Base-by-base conservation (phyloP, 2,113 vertebrate species). In the Gnathonemus longibarbis region DNA sequence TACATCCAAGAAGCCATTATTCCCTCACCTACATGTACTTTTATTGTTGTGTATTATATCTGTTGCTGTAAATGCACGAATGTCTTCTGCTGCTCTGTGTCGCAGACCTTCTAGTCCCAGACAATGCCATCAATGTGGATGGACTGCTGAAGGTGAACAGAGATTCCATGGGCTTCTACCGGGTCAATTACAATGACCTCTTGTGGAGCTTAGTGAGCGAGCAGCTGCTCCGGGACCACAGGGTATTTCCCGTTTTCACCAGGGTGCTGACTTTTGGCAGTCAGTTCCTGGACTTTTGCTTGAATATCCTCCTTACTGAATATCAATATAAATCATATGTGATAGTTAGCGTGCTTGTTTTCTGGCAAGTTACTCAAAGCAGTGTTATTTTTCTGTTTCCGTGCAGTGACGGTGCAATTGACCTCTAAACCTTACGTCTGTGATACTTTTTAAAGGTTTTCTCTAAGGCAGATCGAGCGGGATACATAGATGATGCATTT, bases 101-200 rank as follows among this genome's bases (percentile, higher is more conserved):
- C 35, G 3, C 35, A 80, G 74, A 80, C 74, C 74, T 39, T 35
- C 74, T 80, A 39, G 15, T 80, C 13, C 5, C 35, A 39, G 35
- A 42, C 35, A 42, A 80, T 80, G 74, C 74, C 74, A 19, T 15
- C 17, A 6, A 80, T 80, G 31, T 80, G 35, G 92, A 95, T 85
- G 89, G 89, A 88, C 96, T 96, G 91, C 91, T 95, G 17, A 98
- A 96, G 66, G 90, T 99, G 39, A 99, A 99, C 93, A 95, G 95
- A 42, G 94, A 98, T 89, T 97, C 98, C 90, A 93, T 97, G 90
- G 98, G 98, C 83, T 99, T 98, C 95, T 99, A 97, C 92, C 95
- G 98, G 89, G 98, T 99, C 92, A 98, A 98, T 93, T 97, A 99
- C 90, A 92, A 97, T 1, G 84, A 2, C 53, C 0, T 11, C 90